Evolutionary conservation across 2,113 vertebrate genomes (phyloP).

Genomic region (Trichechus manatus): DNA sequence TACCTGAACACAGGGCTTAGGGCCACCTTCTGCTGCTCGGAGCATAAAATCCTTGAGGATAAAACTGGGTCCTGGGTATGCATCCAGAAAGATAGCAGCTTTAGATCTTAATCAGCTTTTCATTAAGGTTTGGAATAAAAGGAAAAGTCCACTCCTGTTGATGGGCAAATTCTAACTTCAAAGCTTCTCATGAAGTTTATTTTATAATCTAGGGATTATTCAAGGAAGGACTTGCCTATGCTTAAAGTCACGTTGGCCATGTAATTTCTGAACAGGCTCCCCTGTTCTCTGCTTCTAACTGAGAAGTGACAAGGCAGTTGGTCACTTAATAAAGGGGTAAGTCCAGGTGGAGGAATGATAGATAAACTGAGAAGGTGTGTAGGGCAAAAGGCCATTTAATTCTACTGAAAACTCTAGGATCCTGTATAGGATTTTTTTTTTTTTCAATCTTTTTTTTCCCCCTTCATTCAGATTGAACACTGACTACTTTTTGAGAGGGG

Average conservation of each 20-base stretch:
- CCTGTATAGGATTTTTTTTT: background rate
- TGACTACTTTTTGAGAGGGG: background rate
- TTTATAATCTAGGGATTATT: slow-evolving; percentile 1
- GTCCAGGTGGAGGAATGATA: background rate
- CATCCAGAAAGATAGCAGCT: background rate
- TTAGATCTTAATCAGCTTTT: background rate
- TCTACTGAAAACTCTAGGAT: background rate
- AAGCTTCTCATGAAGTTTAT: slow-evolving; percentile 5
- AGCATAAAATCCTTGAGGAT: background rate
- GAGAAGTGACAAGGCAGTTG: background rate
- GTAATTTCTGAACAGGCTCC: background rate
- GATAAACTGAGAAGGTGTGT: background rate
- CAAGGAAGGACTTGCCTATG: background rate
- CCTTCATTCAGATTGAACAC: slow-evolving; percentile 31
- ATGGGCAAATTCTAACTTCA: background rate
- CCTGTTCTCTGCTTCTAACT: background rate
- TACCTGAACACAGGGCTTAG: background rate
- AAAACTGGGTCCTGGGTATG: background rate
- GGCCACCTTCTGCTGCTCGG: background rate
- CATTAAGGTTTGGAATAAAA: background rate
- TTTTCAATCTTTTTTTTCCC: background rate
- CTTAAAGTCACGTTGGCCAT: background rate
- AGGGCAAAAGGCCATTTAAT: background rate
- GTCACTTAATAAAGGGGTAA: background rate
- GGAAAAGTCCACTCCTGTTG: background rate